A percentile compares a stretch with the other conserved stretches of the same genome.
Evolutionary conservation across 2,888 invertebrate genomes (phyloP).

Genomic region (Operophtera brumata): DNA sequence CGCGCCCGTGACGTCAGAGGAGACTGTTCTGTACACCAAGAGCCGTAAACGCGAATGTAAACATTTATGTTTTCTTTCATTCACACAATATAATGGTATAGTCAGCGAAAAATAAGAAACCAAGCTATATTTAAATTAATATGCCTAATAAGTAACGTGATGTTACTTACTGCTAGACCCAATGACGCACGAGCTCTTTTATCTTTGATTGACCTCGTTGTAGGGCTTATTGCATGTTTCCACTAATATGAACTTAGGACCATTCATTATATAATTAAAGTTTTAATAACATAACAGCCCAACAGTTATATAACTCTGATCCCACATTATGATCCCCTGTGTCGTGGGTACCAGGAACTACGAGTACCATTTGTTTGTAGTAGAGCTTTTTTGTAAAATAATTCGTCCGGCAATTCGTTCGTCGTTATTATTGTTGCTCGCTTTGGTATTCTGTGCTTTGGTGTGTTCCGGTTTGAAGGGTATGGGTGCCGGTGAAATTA

Average conservation of each 20-base stretch:
- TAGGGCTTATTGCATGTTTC: slow-evolving; percentile 34
- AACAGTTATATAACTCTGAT: too few species aligned
- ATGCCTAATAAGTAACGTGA: slow-evolving; percentile 20
- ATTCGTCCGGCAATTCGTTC: too few species aligned
- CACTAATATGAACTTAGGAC: slow-evolving; percentile 1
- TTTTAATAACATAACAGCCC: too few species aligned
- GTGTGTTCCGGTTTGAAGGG: too few species aligned
- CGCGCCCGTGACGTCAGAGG: slow-evolving; percentile 59
- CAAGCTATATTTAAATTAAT: slow-evolving; percentile 5
- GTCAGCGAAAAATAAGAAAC: slow-evolving; percentile 12
- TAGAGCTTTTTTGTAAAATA: too few species aligned
- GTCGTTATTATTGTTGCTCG: too few species aligned
- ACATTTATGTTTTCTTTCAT: slow-evolving; percentile 55
- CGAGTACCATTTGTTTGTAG: too few species aligned
- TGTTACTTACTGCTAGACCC: slow-evolving; percentile 15
- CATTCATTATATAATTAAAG: background rate
- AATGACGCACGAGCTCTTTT: slow-evolving; percentile 63
- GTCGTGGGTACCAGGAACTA: too few species aligned
- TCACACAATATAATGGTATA: slow-evolving; percentile 31
- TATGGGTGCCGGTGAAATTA: too few species aligned
- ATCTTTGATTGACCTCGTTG: slow-evolving; percentile 68
- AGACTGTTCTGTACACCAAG: slow-evolving; percentile 56
- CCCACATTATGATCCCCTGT: too few species aligned
- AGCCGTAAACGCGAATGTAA: slow-evolving; percentile 57
- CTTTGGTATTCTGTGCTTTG: too few species aligned